Conservation (phyloP, 2,888 invertebrate genomes). For the Trachelus troglodyta region DNA sequence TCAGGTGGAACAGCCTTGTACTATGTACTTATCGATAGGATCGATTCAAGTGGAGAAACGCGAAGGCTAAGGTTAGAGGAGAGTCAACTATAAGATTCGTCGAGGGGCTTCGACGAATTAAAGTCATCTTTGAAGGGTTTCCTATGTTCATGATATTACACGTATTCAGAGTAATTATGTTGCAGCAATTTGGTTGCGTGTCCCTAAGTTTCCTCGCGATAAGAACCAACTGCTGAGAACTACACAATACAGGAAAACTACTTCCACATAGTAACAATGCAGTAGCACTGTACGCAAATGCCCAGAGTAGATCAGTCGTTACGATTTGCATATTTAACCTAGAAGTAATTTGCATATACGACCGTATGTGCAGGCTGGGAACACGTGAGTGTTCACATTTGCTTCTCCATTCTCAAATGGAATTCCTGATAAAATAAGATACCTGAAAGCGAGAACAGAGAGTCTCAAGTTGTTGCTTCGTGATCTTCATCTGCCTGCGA, state of each 20-base stretch:
- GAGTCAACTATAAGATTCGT: conserved; percentile 33
- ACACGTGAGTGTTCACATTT: background rate
- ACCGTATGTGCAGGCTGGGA: background rate
- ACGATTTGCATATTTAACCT: background rate
- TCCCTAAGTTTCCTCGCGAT: background rate
- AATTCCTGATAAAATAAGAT: background rate
- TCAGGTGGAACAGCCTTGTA: background rate
- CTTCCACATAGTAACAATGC: background rate
- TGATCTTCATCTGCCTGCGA: conserved; percentile 93
- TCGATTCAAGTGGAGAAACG: conserved; percentile 3
- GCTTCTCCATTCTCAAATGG: background rate
- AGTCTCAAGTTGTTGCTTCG: conserved; percentile 94
- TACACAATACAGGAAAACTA: background rate
- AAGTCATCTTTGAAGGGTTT: conserved; percentile 41
- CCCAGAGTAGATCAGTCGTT: background rate
- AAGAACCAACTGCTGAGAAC: background rate
- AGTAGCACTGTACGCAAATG: background rate
- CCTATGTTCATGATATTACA: conserved; percentile 21
- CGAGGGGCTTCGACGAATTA: conserved; percentile 46
- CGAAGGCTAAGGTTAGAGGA: conserved; percentile 43
- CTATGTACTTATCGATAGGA: background rate
- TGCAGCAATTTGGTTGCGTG: background rate
- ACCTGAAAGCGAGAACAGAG: conserved; percentile 96
- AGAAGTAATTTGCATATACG: background rate
- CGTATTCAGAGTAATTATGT: background rate